Percentiles rank a stretch among this genome's conserved stretches.
These are phyloP conservation scores for Leptarthrus brevirostris DNA, from an alignment of 2,888 invertebrate species.

Conservation along the genomic window DNA sequence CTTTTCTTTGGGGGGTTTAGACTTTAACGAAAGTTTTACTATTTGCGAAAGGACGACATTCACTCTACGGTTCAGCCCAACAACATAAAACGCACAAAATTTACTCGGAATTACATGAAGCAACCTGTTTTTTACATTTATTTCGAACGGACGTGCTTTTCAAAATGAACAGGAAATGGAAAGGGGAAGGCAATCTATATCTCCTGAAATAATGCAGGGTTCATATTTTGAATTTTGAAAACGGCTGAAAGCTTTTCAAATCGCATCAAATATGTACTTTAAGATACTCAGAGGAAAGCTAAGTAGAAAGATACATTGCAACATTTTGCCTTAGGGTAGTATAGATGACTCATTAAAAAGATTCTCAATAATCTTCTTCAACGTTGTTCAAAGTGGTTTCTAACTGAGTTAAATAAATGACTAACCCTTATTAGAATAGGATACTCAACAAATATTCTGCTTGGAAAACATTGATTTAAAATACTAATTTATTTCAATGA, in stretches of 20 bases:
- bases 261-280: constrained; percentile 31
- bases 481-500: no score
- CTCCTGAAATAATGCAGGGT: constrained; percentile 9
- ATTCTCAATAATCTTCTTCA: constrained; percentile 23
- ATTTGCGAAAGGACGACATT: not conserved
- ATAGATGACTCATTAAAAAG: constrained; percentile 36
- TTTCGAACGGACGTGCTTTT: no score
- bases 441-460: no score
- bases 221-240: not conserved
- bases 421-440: no score
- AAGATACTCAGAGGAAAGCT: constrained; percentile 2
- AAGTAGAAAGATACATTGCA: not conserved
- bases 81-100: not conserved
- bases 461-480: no score
- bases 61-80: not conserved
- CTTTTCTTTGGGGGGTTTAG: no score
- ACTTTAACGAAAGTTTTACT: not conserved
- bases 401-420: no score
- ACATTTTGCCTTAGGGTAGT: constrained; percentile 22
- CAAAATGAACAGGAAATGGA: no score
- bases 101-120: not conserved
- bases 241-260: constrained; percentile 3
- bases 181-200: not conserved
- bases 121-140: not conserved
- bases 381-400: constrained; percentile 4